Evolutionary conservation across 35 echinoderm and acorn worm species (phyloP).

Genomic region (Hemicentrotus pulcherrimus): DNA sequence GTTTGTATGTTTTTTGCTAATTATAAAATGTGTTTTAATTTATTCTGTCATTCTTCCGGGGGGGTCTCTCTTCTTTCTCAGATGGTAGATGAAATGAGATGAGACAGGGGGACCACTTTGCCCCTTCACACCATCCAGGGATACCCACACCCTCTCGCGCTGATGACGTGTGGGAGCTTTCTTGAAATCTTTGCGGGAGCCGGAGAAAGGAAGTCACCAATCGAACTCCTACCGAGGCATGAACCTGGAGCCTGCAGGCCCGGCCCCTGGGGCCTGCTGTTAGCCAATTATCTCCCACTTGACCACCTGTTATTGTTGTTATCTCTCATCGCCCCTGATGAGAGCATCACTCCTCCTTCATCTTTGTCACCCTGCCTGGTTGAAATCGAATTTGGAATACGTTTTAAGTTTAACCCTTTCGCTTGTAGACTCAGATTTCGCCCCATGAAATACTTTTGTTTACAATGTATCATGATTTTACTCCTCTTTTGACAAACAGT

Average conservation of each 20-base stretch:
- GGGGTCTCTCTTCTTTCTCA: too few species aligned
- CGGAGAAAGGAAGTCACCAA: slow-evolving; percentile 28
- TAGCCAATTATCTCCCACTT: slow-evolving; percentile 41
- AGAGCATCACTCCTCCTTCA: background rate
- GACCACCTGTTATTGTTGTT: slow-evolving; percentile 41
- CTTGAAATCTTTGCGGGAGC: background rate
- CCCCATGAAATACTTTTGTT: too few species aligned
- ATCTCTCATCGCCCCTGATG: slow-evolving; percentile 3
- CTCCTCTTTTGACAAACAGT: too few species aligned
- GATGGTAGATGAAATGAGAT: too few species aligned
- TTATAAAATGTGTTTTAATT: too few species aligned
- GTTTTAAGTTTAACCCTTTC: too few species aligned
- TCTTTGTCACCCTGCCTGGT: background rate
- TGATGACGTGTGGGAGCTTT: background rate
- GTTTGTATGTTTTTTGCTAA: too few species aligned
- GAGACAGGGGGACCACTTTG: background rate
- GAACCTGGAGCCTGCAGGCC: slow-evolving; percentile 1
- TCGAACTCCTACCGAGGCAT: background rate
- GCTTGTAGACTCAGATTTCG: too few species aligned
- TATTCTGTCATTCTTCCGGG: too few species aligned
- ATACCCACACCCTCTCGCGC: background rate
- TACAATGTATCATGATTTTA: too few species aligned
- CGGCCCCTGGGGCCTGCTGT: slow-evolving; percentile 32
- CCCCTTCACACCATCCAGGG: background rate
- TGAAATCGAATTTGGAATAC: too few species aligned